Conservation (phyloP, 1,140 invertebrate species). For the Drosophila prosaltans region DNA sequence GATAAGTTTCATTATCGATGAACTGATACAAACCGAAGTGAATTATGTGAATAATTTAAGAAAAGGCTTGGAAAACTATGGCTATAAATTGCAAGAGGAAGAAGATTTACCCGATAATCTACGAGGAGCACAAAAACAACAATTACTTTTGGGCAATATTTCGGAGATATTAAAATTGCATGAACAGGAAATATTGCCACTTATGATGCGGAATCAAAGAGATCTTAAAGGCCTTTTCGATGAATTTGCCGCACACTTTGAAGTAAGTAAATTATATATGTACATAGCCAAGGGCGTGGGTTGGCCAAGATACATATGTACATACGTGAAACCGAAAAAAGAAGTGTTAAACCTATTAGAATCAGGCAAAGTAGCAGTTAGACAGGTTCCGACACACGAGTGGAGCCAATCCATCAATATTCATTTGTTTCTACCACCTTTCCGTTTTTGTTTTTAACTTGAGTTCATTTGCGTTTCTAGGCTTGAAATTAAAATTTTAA, state of each 20-base stretch:
- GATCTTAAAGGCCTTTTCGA: slow-evolving; percentile 79
- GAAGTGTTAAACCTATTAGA: slow-evolving; percentile 37
- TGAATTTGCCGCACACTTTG: slow-evolving; percentile 72
- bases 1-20: slow-evolving; percentile 80
- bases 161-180: slow-evolving; percentile 72
- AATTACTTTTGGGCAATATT: slow-evolving; percentile 66
- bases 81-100: slow-evolving; percentile 42
- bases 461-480: slow-evolving; percentile 12
- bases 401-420: slow-evolving; percentile 43
- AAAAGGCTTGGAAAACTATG: slow-evolving; percentile 74
- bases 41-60: slow-evolving; percentile 79
- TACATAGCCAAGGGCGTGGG: slow-evolving; percentile 25
- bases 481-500: slow-evolving; percentile 46
- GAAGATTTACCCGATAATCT: slow-evolving; percentile 65
- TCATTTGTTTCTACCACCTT: slow-evolving; percentile 24
- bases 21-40: slow-evolving; percentile 78
- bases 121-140: slow-evolving; percentile 55
- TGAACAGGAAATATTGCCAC: slow-evolving; percentile 70
- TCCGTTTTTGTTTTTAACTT: neutral
- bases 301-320: slow-evolving; percentile 22
- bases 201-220: slow-evolving; percentile 73
- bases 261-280: slow-evolving; percentile 61
- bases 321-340: neutral
- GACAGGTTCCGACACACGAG: slow-evolving; percentile 51
- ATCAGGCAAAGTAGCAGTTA: slow-evolving; percentile 46